Base-by-base conservation (phyloP, 23 tunicate genomes). In the Phallusia fumigata region DNA sequence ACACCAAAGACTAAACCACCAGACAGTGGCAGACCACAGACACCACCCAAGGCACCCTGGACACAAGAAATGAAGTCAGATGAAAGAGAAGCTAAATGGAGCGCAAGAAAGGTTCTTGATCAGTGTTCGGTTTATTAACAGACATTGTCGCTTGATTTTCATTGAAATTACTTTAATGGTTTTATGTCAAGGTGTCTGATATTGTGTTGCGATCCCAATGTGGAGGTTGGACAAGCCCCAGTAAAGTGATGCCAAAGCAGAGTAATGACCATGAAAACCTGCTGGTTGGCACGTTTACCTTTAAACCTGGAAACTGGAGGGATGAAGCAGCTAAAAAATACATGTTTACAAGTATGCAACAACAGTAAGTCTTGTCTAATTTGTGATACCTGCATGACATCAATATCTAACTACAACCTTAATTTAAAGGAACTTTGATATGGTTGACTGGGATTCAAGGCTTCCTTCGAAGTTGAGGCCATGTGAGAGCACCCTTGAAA, bases 151-250 rank as follows among this genome's bases (percentile, higher is more conserved):
- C 69, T 6, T 58, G 69, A 58, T 21, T 58, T 58, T 3, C 47
- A 3, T 40, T 5, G 47, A 5, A 40, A 40, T 10, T n/a, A n/a
- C n/a, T n/a, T n/a, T n/a, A n/a, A n/a, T 51, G 15, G 16, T 58
- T 22, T 58, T 58, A 16, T 40, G 35, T 45, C 6, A 19, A 93
- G 98, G 93, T 88, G 12, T 81, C 90, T 19, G 98, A 93, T 35
- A 83, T 85, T 21, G 79, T 73, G 72, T 53, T 93, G 24, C 88
- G 98, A 51, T 81, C 98, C 15, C 52, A 52, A 0, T 85, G 83
- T 32, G 98, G 98, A 26, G 98, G 98, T 18, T 93, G 98, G 93
- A 93, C 85, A 49, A 93, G 93, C 40, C 87, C 84, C 19, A 53
- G 31, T 30, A 85, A 82, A 78, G 98, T 88, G 22, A 65, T 58